A percentile compares a stretch with the other conserved stretches of the same genome.
Evolutionary conservation across 2,888 invertebrate species (phyloP).

Genomic region (Glyphotaelius pellucidus): DNA sequence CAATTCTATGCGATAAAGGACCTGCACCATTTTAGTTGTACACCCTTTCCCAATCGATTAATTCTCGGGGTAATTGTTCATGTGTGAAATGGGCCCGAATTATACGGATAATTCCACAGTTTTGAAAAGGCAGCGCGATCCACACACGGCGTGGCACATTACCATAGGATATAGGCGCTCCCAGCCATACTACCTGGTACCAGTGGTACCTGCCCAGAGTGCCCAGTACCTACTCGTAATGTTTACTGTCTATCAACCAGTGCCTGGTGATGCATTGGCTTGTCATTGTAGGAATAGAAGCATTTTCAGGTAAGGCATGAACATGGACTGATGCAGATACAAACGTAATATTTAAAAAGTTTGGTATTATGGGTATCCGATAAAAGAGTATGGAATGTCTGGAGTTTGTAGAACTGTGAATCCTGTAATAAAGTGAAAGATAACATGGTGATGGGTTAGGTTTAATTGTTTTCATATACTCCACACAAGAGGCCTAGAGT

Average conservation of each 20-base stretch:
- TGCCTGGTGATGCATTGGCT: background rate
- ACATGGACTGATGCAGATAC: background rate
- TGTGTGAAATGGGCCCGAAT: constrained; percentile 63
- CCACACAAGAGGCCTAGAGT: no score
- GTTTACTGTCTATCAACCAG: background rate
- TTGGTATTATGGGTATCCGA: no score
- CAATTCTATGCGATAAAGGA: background rate
- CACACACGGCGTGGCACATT: constrained; percentile 40
- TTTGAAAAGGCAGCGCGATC: constrained; percentile 56
- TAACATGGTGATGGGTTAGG: no score
- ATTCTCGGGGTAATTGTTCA: constrained; percentile 57
- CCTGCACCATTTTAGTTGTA: background rate
- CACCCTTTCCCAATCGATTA: constrained; percentile 45
- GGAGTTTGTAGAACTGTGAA: no score
- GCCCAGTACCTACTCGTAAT: no score
- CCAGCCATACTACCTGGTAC: background rate
- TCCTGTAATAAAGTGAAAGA: no score
- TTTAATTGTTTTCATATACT: no score
- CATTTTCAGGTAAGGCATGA: background rate
- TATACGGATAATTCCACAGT: constrained; percentile 52
- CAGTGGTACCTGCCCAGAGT: background rate
- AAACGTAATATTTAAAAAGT: background rate
- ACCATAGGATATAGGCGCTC: constrained; percentile 60
- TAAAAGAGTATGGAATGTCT: no score
- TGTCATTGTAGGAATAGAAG: background rate